Conservation (phyloP, 64 coral and sea anemone species). For the Montipora capricornis region DNA sequence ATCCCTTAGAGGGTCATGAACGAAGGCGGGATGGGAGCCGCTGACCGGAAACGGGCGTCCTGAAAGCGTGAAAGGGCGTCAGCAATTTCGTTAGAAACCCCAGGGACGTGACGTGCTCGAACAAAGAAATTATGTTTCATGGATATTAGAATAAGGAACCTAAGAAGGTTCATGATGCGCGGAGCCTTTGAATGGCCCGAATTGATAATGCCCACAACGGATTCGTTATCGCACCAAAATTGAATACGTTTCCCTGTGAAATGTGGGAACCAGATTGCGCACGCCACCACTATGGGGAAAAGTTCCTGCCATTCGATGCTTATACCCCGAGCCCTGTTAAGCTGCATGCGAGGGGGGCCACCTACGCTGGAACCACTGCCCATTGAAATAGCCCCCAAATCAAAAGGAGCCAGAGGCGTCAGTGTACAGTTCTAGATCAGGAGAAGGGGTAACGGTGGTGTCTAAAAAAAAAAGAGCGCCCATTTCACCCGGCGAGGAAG, state of each 20-base stretch:
- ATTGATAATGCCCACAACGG: conserved; percentile 28
- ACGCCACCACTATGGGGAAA: neutral
- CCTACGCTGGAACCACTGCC: neutral
- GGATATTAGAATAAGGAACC: conserved; percentile 1
- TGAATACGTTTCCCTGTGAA: neutral
- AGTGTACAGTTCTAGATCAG: neutral
- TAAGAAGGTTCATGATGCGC: conserved; percentile 6
- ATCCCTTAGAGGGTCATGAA: neutral
- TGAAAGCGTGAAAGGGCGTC: conserved; percentile 43
- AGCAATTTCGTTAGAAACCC: conserved; percentile 16
- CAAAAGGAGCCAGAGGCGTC: neutral
- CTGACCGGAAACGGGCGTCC: neutral
- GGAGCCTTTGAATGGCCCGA: conserved; percentile 26
- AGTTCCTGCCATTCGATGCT: conserved; percentile 45
- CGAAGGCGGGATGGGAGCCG: conserved; percentile 15
- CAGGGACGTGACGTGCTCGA: neutral
- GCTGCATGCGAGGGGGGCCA: neutral
- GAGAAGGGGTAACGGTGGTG: neutral
- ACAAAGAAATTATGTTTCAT: conserved; percentile 42
- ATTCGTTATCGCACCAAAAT: conserved; percentile 49
- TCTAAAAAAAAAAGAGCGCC: neutral
- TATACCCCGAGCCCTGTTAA: neutral
- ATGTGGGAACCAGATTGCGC: neutral
- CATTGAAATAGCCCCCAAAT: neutral
- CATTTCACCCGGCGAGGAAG: neutral